Conservation (phyloP, 2,797 vertebrate species). For the Clarias pachynema region DNA sequence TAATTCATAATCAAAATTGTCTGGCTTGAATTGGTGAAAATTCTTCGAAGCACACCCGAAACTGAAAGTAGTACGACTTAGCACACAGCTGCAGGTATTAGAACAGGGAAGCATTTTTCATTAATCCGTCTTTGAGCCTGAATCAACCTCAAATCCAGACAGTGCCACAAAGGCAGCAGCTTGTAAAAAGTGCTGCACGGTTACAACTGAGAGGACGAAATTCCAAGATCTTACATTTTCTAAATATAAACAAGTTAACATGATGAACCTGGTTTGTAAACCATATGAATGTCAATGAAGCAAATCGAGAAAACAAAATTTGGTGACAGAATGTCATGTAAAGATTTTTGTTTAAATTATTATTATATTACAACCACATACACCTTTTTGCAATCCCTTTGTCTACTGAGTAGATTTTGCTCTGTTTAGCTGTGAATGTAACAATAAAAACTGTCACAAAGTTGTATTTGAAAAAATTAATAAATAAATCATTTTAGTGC, state of each 20-base stretch:
- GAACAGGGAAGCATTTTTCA: background rate
- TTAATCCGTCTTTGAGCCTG: background rate
- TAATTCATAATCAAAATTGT: background rate
- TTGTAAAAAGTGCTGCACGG: background rate
- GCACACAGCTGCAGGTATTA: background rate
- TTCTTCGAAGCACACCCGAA: background rate
- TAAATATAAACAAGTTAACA: too few relatives aligned
- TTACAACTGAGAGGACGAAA: background rate
- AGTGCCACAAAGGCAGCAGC: background rate
- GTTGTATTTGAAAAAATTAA: too few relatives aligned
- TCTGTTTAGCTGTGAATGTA: too few relatives aligned
- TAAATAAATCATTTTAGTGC: background rate
- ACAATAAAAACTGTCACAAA: too few relatives aligned
- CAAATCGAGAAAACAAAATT: too few relatives aligned
- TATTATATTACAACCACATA: too few relatives aligned
- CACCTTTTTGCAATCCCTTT: too few relatives aligned
- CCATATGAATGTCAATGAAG: too few relatives aligned
- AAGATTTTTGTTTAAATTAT: too few relatives aligned
- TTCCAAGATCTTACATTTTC: background rate
- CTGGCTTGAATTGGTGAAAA: background rate
- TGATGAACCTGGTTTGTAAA: too few relatives aligned
- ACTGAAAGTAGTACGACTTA: background rate
- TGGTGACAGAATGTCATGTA: too few relatives aligned
- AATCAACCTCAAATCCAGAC: background rate
- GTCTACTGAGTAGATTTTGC: too few relatives aligned